Conservation (phyloP, 2,113 vertebrate genomes). For the Leucosticte australis region DNA sequence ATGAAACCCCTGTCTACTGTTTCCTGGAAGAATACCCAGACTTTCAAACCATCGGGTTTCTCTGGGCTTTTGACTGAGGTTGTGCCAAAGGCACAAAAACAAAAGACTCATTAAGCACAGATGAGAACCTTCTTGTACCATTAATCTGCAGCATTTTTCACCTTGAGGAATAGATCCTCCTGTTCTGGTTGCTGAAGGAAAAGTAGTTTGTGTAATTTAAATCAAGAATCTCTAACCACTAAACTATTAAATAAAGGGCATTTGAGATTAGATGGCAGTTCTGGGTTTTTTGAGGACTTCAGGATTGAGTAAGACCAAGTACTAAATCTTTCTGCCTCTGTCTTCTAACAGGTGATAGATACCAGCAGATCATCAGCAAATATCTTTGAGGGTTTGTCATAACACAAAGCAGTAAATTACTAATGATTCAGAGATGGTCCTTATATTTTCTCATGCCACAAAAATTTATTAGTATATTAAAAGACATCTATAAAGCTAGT, state of each 20-base stretch:
- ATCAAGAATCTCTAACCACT: not conserved
- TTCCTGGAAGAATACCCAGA: not conserved
- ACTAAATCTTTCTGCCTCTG: not conserved
- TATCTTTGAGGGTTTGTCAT: not conserved
- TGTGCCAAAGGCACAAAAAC: not conserved
- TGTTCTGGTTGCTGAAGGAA: not conserved
- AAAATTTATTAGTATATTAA: not conserved
- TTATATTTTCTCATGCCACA: not conserved
- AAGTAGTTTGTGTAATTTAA: not conserved
- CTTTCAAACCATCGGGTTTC: not conserved
- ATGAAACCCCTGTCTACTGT: not conserved
- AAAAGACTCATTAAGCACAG: conserved; percentile 3
- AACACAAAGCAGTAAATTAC: not conserved
- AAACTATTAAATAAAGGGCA: not conserved
- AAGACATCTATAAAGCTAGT: not conserved
- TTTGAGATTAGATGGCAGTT: not conserved
- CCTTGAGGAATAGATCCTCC: not conserved
- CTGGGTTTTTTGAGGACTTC: not conserved
- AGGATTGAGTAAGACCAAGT: not conserved
- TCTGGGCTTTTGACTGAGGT: not conserved
- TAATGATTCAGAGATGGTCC: not conserved
- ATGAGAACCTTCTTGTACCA: not conserved
- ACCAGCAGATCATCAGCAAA: not conserved
- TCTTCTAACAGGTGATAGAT: not conserved
- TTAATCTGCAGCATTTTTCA: conserved; percentile 5